Conservation (phyloP, 2,888 invertebrate genomes). For the Fragum sueziense region DNA sequence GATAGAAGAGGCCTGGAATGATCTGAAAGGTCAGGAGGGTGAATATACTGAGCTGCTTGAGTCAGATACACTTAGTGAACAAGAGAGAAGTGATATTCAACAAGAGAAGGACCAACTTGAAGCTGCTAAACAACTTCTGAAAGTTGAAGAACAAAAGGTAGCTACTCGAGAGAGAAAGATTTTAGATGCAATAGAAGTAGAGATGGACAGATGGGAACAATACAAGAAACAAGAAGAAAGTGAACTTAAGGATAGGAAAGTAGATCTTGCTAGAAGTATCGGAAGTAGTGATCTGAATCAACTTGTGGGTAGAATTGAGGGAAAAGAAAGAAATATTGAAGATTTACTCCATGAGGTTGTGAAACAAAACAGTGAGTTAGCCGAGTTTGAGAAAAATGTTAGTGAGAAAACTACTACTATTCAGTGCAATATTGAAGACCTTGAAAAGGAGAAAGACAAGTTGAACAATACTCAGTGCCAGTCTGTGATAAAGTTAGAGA, state of each 20-base stretch:
- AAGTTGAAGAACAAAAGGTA: slow-evolving; percentile 70
- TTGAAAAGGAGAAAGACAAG: slow-evolving; percentile 45
- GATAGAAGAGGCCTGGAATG: slow-evolving; percentile 67
- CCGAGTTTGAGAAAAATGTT: slow-evolving; percentile 46
- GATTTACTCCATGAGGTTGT: slow-evolving; percentile 42
- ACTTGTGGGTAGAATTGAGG: slow-evolving; percentile 55
- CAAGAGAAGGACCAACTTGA: slow-evolving; percentile 67
- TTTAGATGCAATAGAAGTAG: slow-evolving; percentile 70
- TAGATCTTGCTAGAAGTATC: slow-evolving; percentile 82
- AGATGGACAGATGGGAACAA: slow-evolving; percentile 83
- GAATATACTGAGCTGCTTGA: slow-evolving; percentile 49
- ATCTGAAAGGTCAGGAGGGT: slow-evolving; percentile 61
- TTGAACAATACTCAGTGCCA: slow-evolving; percentile 43
- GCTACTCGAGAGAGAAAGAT: slow-evolving; percentile 68
- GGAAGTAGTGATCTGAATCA: slow-evolving; percentile 49
- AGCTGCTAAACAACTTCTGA: slow-evolving; percentile 65
- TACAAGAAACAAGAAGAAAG: slow-evolving; percentile 81
- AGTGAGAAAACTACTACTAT: slow-evolving; percentile 35
- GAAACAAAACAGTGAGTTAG: slow-evolving; percentile 42
- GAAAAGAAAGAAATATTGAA: slow-evolving; percentile 45
- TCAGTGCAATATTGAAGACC: slow-evolving; percentile 44
- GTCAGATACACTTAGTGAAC: slow-evolving; percentile 45
- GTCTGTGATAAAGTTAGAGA: slow-evolving; percentile 52
- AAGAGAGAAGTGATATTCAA: slow-evolving; percentile 63
- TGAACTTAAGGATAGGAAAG: slow-evolving; percentile 80